These are phyloP conservation scores for Hippocampus barbouri DNA, from an alignment of 2,113 vertebrate species.

Conservation along the genomic window DNA sequence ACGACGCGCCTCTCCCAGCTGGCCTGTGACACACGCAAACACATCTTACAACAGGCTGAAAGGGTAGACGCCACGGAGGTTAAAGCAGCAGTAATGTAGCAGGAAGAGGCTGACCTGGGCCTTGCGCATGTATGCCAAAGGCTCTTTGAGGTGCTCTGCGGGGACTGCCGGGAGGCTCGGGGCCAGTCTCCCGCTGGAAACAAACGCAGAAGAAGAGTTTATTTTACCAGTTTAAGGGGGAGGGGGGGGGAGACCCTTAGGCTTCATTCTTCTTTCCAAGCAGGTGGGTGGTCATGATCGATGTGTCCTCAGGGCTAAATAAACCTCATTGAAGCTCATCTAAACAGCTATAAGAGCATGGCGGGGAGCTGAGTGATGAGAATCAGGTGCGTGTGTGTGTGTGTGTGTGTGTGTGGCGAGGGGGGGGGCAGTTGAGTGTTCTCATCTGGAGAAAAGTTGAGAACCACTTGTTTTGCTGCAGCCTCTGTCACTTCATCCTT, in stretches of 20 bases:
- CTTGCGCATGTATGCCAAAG: constrained; percentile 91
- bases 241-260: too few species aligned
- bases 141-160: constrained; percentile 89
- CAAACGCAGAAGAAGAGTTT: constrained; percentile 15
- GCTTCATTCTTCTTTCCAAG: neutral
- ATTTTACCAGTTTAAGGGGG: too few species aligned
- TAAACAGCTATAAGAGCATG: constrained; percentile 50
- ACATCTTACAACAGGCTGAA: neutral
- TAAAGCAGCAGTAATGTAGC: constrained; percentile 6
- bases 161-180: constrained; percentile 79
- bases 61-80: constrained; percentile 2
- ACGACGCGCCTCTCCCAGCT: constrained; percentile 95
- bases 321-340: constrained; percentile 19
- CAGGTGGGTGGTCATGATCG: constrained; percentile 28
- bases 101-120: constrained; percentile 83
- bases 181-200: constrained; percentile 76
- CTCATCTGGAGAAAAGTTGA: neutral
- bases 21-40: constrained; percentile 71
- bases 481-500: neutral
- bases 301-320: constrained; percentile 27
- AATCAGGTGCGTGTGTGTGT: neutral
- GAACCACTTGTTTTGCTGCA: too few species aligned
- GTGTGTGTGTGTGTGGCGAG: too few species aligned
- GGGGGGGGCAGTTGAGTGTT: too few species aligned
- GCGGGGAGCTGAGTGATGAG: constrained; percentile 24